Evolutionary conservation across 2,888 invertebrate species (phyloP).

Genomic region (Blastobasis lacticolella): DNA sequence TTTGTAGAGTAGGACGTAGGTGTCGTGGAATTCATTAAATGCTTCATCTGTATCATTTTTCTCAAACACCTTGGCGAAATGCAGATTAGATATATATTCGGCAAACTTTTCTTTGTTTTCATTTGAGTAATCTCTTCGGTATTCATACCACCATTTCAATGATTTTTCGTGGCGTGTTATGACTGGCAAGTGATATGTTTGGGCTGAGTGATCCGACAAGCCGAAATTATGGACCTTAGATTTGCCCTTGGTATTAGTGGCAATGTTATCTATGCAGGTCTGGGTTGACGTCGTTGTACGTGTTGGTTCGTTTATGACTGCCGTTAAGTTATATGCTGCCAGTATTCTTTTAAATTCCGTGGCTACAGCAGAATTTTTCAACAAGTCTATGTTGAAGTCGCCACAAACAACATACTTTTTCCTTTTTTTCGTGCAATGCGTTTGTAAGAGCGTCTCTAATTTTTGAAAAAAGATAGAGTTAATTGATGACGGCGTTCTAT

Average conservation of each 20-base stretch:
- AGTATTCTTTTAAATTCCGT: neutral
- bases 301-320: neutral
- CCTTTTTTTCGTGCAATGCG: neutral
- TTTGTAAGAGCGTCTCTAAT: neutral
- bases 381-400: neutral
- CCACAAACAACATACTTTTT: neutral
- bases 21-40: neutral
- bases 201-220: slow-evolving; percentile 1
- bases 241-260: neutral
- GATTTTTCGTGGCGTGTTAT: neutral
- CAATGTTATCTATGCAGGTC: slow-evolving; percentile 2
- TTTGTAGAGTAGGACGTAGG: neutral
- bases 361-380: neutral
- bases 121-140: neutral
- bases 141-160: neutral
- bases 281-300: neutral
- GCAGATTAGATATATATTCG: neutral
- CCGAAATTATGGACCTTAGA: neutral
- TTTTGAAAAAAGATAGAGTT: neutral
- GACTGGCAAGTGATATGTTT: neutral
- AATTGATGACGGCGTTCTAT: neutral
- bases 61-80: neutral
- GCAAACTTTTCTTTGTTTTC: neutral
- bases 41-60: neutral
- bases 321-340: neutral